Evolutionary conservation across 1,140 invertebrate species (phyloP).

Genomic region (Aphelinus atriplicis): DNA sequence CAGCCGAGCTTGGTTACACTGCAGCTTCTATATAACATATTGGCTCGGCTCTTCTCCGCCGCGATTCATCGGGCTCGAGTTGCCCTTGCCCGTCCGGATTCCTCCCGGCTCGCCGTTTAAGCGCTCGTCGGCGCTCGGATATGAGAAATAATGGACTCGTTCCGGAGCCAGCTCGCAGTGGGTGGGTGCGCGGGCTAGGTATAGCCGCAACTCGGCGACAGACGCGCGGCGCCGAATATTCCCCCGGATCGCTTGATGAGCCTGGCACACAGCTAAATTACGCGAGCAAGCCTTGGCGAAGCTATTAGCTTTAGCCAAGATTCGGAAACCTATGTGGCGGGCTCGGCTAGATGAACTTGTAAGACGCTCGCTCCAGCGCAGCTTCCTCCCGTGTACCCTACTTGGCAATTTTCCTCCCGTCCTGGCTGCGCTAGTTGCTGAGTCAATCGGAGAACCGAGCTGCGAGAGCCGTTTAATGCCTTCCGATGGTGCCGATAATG

Average conservation of each 20-base stretch:
- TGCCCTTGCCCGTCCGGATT: slow-evolving; percentile 16
- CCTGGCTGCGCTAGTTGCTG: background rate
- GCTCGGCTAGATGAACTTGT: slow-evolving; percentile 23
- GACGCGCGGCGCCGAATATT: background rate
- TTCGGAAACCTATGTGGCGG: slow-evolving; percentile 19
- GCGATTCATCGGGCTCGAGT: slow-evolving; percentile 28
- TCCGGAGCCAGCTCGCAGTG: background rate
- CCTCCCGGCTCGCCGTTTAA: slow-evolving; percentile 11
- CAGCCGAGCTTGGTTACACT: background rate
- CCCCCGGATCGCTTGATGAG: slow-evolving; percentile 13
- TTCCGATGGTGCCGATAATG: slow-evolving; percentile 12
- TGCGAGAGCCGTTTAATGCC: slow-evolving; percentile 10
- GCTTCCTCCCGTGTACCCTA: background rate
- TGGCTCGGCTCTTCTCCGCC: too few relatives aligned
- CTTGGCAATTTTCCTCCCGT: slow-evolving; percentile 7
- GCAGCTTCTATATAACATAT: too few relatives aligned
- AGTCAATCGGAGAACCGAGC: background rate
- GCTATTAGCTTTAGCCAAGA: slow-evolving; percentile 30
- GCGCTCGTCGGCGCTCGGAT: background rate
- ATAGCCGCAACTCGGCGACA: too few relatives aligned
- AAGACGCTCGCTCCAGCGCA: background rate
- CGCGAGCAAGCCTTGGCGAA: background rate
- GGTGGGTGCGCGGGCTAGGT: background rate
- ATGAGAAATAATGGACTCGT: slow-evolving; percentile 16
- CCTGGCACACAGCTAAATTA: slow-evolving; percentile 21